Percentiles rank a stretch among this genome's conserved stretches.
Conservation (phyloP, 2,113 vertebrate species). For the Perccottus glenii region DNA sequence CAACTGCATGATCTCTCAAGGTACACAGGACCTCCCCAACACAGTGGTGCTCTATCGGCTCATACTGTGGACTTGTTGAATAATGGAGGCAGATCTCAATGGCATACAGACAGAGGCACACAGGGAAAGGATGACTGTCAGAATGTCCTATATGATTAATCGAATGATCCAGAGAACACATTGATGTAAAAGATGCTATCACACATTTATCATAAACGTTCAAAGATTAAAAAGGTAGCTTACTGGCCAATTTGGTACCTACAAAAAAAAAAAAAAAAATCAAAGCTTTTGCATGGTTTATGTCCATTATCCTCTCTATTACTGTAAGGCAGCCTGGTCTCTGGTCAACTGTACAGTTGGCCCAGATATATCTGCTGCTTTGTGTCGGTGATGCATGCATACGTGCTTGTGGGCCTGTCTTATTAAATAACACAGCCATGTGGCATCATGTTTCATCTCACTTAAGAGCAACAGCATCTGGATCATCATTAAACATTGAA, state of each 20-base stretch:
- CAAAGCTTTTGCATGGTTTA: conserved; percentile 20
- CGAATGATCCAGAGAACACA: conserved; percentile 9
- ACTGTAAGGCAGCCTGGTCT: conserved; percentile 15
- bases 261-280: conserved; percentile 1
- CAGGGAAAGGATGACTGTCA: conserved; percentile 35
- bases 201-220: background rate
- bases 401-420: conserved; percentile 26
- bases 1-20: conserved; percentile 41
- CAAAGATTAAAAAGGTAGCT: background rate
- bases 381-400: conserved; percentile 13
- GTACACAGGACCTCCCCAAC: conserved; percentile 20
- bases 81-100: conserved; percentile 66
- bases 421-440: conserved; percentile 65
- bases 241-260: background rate
- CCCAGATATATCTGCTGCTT: conserved; percentile 17
- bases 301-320: conserved; percentile 13
- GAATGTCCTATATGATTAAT: conserved; percentile 2
- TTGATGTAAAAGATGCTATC: conserved; percentile 11
- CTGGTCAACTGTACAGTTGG: conserved; percentile 10
- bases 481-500: conserved; percentile 78
- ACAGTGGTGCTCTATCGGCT: conserved; percentile 39
- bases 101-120: conserved; percentile 45
- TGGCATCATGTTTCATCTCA: conserved; percentile 66
- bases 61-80: conserved; percentile 46
- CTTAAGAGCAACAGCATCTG: conserved; percentile 76